Conservation (phyloP, 2,797 vertebrate genomes). For the Spondyliosoma cantharus region DNA sequence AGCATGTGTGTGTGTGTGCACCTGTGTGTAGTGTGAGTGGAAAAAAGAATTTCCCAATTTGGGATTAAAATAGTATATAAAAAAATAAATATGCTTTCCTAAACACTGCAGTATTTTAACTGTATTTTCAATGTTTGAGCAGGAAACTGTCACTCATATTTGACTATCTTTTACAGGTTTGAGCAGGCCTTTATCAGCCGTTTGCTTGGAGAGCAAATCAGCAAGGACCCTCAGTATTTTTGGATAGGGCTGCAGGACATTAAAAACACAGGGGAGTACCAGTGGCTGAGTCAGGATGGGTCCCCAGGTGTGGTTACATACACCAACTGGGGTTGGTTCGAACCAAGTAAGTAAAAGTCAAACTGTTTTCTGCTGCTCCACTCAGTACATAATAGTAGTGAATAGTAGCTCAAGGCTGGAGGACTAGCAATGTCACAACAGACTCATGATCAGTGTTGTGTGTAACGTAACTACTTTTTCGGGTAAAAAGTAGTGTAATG, state of each 20-base stretch:
- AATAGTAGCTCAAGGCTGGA: not conserved
- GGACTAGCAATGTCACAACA: not conserved
- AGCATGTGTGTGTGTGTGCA: no score
- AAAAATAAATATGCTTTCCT: not conserved
- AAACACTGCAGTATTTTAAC: not conserved
- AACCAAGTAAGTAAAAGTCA: constrained; percentile 80
- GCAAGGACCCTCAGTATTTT: constrained; percentile 84
- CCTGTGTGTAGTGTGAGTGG: no score
- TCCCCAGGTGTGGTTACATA: constrained; percentile 78
- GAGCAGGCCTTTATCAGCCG: constrained; percentile 94
- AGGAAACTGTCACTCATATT: constrained; percentile 1
- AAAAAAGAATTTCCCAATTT: no score
- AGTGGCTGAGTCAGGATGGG: constrained; percentile 84
- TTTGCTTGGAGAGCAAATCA: constrained; percentile 86
- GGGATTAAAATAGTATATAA: no score
- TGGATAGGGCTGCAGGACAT: constrained; percentile 92
- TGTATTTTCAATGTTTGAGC: not conserved
- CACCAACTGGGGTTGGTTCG: constrained; percentile 89
- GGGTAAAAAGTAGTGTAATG: no score
- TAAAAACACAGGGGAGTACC: constrained; percentile 87
- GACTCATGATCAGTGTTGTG: not conserved
- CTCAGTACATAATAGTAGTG: not conserved
- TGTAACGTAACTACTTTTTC: no score
- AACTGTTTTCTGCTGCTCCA: not conserved
- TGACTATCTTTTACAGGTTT: constrained; percentile 84